Conservation (phyloP, 2,888 invertebrate genomes). For the Tenthredo mesomela region DNA sequence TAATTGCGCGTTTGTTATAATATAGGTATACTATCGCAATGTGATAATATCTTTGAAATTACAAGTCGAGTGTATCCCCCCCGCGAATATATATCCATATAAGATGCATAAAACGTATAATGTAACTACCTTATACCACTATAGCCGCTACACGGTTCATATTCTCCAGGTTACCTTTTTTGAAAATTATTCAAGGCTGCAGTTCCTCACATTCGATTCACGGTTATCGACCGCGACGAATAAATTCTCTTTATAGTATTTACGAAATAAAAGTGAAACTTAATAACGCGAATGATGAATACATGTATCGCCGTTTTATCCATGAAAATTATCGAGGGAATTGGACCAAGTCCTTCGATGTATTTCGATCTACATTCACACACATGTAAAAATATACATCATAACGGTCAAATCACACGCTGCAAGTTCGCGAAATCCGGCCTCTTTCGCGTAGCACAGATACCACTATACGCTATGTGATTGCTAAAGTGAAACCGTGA, state of each 20-base stretch:
- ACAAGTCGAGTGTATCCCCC: background rate
- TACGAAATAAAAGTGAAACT: slow-evolving; percentile 48
- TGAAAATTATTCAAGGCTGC: slow-evolving; percentile 35
- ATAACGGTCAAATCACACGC: slow-evolving; percentile 33
- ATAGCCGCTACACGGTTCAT: background rate
- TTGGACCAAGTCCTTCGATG: slow-evolving; percentile 39
- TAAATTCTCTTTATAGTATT: background rate
- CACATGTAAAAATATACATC: background rate
- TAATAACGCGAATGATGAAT: slow-evolving; percentile 12
- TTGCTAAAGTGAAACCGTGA: slow-evolving; percentile 25
- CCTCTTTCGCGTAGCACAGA: slow-evolving; percentile 22
- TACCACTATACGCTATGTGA: slow-evolving; percentile 1
- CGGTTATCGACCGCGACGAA: slow-evolving; percentile 45
- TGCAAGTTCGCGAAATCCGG: background rate
- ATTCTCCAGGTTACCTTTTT: background rate
- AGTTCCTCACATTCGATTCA: slow-evolving; percentile 1
- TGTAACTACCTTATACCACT: background rate
- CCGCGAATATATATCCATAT: background rate
- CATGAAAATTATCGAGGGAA: slow-evolving; percentile 41
- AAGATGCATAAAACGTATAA: background rate
- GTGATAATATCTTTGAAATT: slow-evolving; percentile 37
- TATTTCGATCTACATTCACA: background rate
- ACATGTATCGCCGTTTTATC: background rate
- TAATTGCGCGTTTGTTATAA: slow-evolving; percentile 16
- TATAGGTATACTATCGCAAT: background rate